These are phyloP conservation scores for Beroe ovata DNA, from an alignment of 37 sponge, comb jelly and placozoan genomes.

Conservation along the genomic window DNA sequence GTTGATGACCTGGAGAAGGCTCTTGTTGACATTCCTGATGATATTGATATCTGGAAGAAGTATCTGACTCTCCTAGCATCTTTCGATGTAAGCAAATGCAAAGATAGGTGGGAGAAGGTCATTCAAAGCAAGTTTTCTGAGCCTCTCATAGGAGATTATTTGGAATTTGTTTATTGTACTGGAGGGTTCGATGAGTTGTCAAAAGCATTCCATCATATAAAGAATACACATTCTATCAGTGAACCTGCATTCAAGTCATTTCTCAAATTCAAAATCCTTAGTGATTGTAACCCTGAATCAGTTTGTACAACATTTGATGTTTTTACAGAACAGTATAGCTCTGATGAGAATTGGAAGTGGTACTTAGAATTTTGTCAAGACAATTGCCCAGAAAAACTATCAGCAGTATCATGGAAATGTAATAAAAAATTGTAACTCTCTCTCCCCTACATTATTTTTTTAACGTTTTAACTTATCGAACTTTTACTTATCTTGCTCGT, in stretches of 20 bases:
- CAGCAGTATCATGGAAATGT: constrained; percentile 20
- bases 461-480: too few relatives aligned
- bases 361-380: constrained; percentile 19
- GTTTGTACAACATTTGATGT: background rate
- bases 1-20: constrained; percentile 19
- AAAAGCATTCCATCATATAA: background rate
- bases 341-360: background rate
- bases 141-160: background rate
- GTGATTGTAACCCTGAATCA: background rate
- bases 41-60: background rate
- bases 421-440: too few relatives aligned
- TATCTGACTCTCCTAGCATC: constrained; percentile 4
- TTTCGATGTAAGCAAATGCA: background rate
- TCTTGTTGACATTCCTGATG: background rate
- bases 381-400: constrained; percentile 3
- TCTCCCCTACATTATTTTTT: too few relatives aligned
- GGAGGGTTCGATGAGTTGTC: background rate
- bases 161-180: background rate
- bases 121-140: background rate
- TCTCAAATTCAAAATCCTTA: background rate
- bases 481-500: too few relatives aligned
- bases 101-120: background rate
- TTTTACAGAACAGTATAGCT: background rate
- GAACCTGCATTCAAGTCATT: background rate
- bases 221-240: background rate